phyloP scores from a whole-genome alignment of 2,797 vertebrate species.

The Dallia pectoralis region DNA sequence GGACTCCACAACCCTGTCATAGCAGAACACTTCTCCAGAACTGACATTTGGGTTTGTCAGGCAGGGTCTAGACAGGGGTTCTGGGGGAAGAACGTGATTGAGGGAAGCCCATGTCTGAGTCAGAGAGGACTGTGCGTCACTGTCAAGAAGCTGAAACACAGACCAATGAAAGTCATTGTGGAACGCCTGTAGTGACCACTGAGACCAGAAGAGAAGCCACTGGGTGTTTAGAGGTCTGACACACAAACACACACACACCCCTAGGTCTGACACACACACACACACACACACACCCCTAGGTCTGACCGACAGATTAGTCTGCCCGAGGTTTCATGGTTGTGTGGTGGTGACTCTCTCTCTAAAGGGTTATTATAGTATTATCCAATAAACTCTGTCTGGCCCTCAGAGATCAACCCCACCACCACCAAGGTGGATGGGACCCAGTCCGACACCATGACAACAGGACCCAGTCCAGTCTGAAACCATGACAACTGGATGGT shows the following conservation, averaged over 20 bases:
- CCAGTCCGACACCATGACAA: slow-evolving; percentile 17
- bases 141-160: slow-evolving; percentile 46
- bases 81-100: background rate
- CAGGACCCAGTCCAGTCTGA: background rate
- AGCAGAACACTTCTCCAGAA: slow-evolving; percentile 41
- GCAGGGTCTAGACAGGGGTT: background rate
- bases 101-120: slow-evolving; percentile 8
- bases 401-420: slow-evolving; percentile 50
- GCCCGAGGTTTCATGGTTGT: slow-evolving; percentile 52
- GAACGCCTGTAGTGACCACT: slow-evolving; percentile 49
- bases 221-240: slow-evolving; percentile 20
- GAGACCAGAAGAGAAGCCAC: slow-evolving; percentile 32
- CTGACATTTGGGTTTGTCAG: slow-evolving; percentile 34
- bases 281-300: too few relatives aligned
- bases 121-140: slow-evolving; percentile 56
- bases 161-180: slow-evolving; percentile 20
- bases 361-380: slow-evolving; percentile 65
- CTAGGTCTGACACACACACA: too few relatives aligned
- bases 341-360: slow-evolving; percentile 46
- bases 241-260: too few relatives aligned
- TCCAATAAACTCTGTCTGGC: slow-evolving; percentile 65
- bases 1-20: slow-evolving; percentile 36
- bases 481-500: too few relatives aligned
- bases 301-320: slow-evolving; percentile 43
- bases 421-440: background rate